Conservation (phyloP, 2,113 vertebrate species). For the Mastomys natalensis region DNA sequence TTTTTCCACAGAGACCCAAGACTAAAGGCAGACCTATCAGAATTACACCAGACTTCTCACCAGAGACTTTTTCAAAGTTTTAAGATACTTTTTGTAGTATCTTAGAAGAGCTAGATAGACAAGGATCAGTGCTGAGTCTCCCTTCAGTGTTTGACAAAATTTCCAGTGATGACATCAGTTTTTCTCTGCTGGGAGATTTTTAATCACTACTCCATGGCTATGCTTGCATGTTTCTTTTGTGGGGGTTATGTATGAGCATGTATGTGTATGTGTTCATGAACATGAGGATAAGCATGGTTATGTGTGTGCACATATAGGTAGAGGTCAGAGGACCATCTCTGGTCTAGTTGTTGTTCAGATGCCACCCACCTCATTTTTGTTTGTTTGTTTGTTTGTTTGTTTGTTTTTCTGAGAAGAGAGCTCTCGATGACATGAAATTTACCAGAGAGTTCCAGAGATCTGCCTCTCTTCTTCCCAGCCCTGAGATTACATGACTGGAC, state of each 20-base stretch:
- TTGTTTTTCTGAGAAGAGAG: not conserved
- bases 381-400: not conserved
- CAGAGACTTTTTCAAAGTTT: not conserved
- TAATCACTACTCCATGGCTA: not conserved
- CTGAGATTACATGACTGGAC: not conserved
- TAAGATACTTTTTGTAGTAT: not conserved
- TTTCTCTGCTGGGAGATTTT: not conserved
- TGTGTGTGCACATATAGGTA: no score
- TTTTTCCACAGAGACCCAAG: no score
- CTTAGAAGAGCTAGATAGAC: not conserved
- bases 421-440: not conserved
- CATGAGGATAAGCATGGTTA: not conserved
- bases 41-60: no score
- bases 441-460: not conserved
- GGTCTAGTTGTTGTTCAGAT: not conserved
- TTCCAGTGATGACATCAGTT: not conserved
- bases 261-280: not conserved
- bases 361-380: not conserved
- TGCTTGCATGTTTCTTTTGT: not conserved
- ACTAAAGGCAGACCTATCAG: no score
- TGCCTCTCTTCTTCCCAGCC: not conserved
- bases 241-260: not conserved
- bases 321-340: not conserved
- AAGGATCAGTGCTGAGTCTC: not conserved
- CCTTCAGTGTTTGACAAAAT: no score